Base-by-base conservation (phyloP, 2,113 vertebrate genomes). In the Rhinopomastus cyanomelas region DNA sequence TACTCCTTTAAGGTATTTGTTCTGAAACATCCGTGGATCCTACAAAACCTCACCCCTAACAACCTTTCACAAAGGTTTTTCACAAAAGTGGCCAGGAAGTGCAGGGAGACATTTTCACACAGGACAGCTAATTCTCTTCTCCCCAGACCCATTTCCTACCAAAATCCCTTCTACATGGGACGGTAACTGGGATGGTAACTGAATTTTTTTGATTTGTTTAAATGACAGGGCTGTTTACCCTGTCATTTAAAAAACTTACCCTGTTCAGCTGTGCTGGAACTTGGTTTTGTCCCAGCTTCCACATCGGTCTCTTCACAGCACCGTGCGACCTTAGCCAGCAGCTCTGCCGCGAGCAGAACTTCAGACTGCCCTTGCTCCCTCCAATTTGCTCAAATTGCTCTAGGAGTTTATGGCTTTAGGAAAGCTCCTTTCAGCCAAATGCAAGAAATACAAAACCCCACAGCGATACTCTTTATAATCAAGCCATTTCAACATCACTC, bases 301-400 rank as follows among this genome's bases (percentile, higher is more conserved):
- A 48, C 0, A 0, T 29, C 55, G 77, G n/a, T 2, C 27, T 3
- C 2, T 23, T n/a, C 34, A 51, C 30, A 67, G 7, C 27, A 64
- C 19, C 16, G 32, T 16, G 32, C 23, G 42, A 37, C 23, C 16
- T 65, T 5, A 60, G 15, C 6, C 11, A 34, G 42, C 30, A 75
- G 71, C 52, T 20, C 30, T 23, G 30, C 8, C 48, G 27, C 1
- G 2, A 67, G 5, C 2, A 6, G 39, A 76, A 48, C 26, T 60
- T 68, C 29, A 32, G 29, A 12, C 32, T 76, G 59, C 22, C 49
- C 34, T 75, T 46, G 39, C 42, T 73, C 27, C 48, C 39, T 14
- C 22, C 6, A n/a, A n/a, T n/a, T n/a, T 1, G 1, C 29, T 82
- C 55, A 30, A 88, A 37, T 42, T 55, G 16, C 10, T 2, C 27